Percentiles rank a stretch among this genome's conserved stretches.
Conservation (phyloP, 2,797 vertebrate species). For the Petrocephalus schoutedeni region DNA sequence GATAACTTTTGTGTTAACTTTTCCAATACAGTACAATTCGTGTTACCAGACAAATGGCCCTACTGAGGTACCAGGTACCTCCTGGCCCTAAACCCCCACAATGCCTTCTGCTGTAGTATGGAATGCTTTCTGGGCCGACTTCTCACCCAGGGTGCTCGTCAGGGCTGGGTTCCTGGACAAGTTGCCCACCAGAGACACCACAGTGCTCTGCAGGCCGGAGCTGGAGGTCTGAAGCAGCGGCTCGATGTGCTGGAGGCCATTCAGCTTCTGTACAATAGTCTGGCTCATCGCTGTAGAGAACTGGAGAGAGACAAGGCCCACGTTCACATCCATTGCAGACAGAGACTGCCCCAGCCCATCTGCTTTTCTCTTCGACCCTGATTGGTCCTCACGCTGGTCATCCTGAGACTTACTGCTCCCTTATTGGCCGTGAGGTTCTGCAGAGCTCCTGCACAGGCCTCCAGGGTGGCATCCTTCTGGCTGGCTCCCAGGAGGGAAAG, state of each 20-base stretch:
- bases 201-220: slow-evolving; percentile 62
- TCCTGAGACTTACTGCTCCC: slow-evolving; percentile 58
- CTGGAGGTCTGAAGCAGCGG: slow-evolving; percentile 69
- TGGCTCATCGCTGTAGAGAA: slow-evolving; percentile 76
- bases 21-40: background rate
- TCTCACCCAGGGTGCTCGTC: slow-evolving; percentile 72
- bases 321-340: background rate
- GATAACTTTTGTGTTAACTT: too few species aligned
- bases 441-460: slow-evolving; percentile 81
- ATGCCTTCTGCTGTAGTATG: background rate
- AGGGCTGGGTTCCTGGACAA: slow-evolving; percentile 69
- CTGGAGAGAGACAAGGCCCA: slow-evolving; percentile 46
- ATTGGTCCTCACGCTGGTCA: background rate
- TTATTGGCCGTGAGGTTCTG: slow-evolving; percentile 86
- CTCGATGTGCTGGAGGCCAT: slow-evolving; percentile 60
- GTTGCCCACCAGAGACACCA: slow-evolving; percentile 77
- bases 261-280: slow-evolving; percentile 71
- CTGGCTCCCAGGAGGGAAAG: slow-evolving; percentile 72
- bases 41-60: background rate
- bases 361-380: background rate
- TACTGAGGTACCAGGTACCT: background rate
- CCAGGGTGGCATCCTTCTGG: slow-evolving; percentile 71
- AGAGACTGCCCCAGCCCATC: background rate
- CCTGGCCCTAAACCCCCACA: background rate
- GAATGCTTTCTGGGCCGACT: background rate